Evolutionary conservation across 2,888 invertebrate genomes (phyloP).

Genomic region (Thecophora atra): DNA sequence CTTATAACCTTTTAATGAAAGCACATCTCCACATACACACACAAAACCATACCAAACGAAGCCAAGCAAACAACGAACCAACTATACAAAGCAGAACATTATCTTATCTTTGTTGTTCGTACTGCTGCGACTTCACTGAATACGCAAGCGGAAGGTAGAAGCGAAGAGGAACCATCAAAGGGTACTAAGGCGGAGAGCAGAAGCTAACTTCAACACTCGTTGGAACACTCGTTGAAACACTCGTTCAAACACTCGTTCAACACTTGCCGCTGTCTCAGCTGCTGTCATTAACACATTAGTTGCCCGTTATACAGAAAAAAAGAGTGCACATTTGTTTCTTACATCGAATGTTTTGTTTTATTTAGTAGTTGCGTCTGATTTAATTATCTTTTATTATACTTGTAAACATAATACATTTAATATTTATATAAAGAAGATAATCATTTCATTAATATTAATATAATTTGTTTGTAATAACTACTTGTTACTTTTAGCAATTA

Average conservation of each 20-base stretch:
- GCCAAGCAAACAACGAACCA: not conserved
- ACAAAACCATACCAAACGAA: conserved; percentile 4
- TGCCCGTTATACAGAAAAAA: conserved; percentile 12
- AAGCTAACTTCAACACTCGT: too few species aligned
- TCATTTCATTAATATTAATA: conserved; percentile 42
- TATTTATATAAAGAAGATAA: conserved; percentile 55
- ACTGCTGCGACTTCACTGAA: not conserved
- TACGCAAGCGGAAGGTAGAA: not conserved
- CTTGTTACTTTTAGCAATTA: conserved; percentile 35
- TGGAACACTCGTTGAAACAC: not conserved
- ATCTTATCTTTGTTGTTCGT: conserved; percentile 27
- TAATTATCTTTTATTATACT: conserved; percentile 45
- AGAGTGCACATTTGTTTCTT: conserved; percentile 39
- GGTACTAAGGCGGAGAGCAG: conserved; percentile 1
- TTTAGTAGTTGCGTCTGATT: conserved; percentile 51
- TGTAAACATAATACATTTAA: conserved; percentile 61
- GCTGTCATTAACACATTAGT: too few species aligned
- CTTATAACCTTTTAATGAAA: conserved; percentile 23
- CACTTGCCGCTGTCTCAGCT: too few species aligned
- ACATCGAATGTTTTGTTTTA: conserved; percentile 57
- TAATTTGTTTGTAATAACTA: conserved; percentile 35
- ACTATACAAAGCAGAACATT: conserved; percentile 5
- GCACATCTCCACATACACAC: not conserved
- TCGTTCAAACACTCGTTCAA: too few species aligned
- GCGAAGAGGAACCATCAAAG: not conserved